A percentile compares a stretch with the other conserved stretches of the same genome.
phyloP scores from a whole-genome alignment of 2,797 vertebrate genomes.

The Amazona finschi region DNA sequence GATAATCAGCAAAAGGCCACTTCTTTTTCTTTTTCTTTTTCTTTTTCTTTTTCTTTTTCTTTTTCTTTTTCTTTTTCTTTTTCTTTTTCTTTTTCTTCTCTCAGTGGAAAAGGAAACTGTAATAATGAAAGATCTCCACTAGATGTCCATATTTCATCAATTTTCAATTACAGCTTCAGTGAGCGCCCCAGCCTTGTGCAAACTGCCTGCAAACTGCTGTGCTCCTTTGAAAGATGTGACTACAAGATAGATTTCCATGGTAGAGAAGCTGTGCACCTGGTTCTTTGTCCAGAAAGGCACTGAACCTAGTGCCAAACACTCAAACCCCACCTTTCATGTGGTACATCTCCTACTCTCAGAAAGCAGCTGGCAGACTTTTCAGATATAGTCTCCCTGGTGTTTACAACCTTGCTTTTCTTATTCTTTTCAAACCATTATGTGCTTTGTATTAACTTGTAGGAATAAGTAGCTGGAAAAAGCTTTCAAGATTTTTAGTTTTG shows the following conservation, averaged over 20 bases:
- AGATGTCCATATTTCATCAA: slow-evolving; percentile 73
- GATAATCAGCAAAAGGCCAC: not conserved
- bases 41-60: no score
- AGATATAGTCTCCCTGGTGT: not conserved
- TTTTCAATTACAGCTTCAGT: not conserved
- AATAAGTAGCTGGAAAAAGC: not conserved
- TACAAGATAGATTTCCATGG: not conserved
- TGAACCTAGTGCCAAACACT: not conserved
- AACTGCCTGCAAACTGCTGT: not conserved
- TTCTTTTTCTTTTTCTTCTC: not conserved
- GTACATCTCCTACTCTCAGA: not conserved
- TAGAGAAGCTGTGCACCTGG: not conserved
- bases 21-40: not conserved
- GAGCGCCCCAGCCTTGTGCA: not conserved
- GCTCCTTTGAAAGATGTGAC: not conserved
- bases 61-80: no score
- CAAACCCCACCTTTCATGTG: not conserved
- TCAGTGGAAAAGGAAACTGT: not conserved
- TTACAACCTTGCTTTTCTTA: not conserved
- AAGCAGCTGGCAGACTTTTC: not conserved
- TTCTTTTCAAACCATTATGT: not conserved
- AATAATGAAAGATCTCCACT: slow-evolving; percentile 23
- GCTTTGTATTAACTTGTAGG: not conserved
- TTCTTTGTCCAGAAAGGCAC: not conserved
- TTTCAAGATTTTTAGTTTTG: not conserved